Percentiles rank a stretch among this genome's conserved stretches.
These are phyloP conservation scores for Mercenaria mercenaria DNA, from an alignment of 1,140 invertebrate species.

Conservation along the genomic window DNA sequence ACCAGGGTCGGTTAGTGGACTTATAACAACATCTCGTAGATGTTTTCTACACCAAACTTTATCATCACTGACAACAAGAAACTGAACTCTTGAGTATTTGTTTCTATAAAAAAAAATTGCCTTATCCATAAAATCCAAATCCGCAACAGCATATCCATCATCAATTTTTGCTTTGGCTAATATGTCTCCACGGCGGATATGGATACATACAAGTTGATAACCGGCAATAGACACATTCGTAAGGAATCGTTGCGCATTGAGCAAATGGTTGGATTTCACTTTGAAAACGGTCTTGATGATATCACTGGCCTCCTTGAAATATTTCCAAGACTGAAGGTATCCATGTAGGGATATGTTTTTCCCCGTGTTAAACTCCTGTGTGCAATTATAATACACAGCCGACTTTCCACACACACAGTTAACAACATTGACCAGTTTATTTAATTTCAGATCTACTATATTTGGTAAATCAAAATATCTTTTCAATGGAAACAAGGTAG, in stretches of 20 bases:
- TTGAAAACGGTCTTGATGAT: background rate
- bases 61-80: conserved; percentile 75
- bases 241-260: background rate
- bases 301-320: background rate
- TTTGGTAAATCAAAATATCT: background rate
- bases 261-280: background rate
- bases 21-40: conserved; percentile 35
- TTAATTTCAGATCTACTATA: background rate
- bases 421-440: background rate
- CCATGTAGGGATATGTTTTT: background rate
- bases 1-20: conserved; percentile 17
- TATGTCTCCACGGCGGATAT: background rate
- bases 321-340: conserved; percentile 32
- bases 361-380: background rate
- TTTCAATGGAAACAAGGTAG: background rate
- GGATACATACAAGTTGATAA: background rate
- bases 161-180: background rate
- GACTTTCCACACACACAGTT: background rate
- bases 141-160: background rate
- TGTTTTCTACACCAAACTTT: conserved; percentile 65
- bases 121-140: conserved; percentile 49
- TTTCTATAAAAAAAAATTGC: too few species aligned
- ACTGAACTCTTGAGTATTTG: conserved; percentile 56
- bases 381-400: background rate
- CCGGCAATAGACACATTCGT: background rate